These are phyloP conservation scores for Scaptomyza cyrtandrae DNA, from an alignment of 2,888 invertebrate species.

Conservation along the genomic window DNA sequence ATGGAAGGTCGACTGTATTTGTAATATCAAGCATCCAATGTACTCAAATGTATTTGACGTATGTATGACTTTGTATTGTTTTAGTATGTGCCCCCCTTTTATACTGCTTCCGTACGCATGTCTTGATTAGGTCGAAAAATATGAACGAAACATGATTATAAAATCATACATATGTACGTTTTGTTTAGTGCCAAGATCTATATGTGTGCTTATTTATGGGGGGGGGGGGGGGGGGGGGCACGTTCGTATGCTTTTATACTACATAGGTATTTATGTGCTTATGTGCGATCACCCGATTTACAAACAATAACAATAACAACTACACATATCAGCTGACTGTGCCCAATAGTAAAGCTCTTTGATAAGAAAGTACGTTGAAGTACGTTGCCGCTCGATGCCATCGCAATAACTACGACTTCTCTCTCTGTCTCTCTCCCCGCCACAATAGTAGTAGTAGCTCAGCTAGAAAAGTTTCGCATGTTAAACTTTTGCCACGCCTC, in stretches of 20 bases:
- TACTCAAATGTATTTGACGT: conserved; percentile 1
- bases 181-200: not conserved
- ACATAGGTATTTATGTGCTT: conserved; percentile 20
- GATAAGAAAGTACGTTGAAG: conserved; percentile 46
- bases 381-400: conserved; percentile 13
- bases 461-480: conserved; percentile 33
- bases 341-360: conserved; percentile 17
- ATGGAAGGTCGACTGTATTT: not conserved
- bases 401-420: conserved; percentile 4
- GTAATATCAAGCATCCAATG: not conserved
- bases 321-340: conserved; percentile 40
- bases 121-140: conserved; percentile 15
- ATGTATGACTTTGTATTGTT: not conserved
- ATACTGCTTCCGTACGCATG: conserved; percentile 30
- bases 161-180: conserved; percentile 9
- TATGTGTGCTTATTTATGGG: conserved; percentile 13
- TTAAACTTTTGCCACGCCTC: conserved; percentile 32
- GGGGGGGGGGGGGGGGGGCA: conserved; percentile 6
- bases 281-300: conserved; percentile 57
- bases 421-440: not conserved
- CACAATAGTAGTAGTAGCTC: conserved; percentile 5
- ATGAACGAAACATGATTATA: conserved; percentile 29
- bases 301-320: conserved; percentile 7
- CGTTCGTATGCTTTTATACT: conserved; percentile 10
- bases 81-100: conserved; percentile 3